Evolutionary conservation across 2,888 invertebrate species (phyloP).

Genomic region (Diarsia brunnea): DNA sequence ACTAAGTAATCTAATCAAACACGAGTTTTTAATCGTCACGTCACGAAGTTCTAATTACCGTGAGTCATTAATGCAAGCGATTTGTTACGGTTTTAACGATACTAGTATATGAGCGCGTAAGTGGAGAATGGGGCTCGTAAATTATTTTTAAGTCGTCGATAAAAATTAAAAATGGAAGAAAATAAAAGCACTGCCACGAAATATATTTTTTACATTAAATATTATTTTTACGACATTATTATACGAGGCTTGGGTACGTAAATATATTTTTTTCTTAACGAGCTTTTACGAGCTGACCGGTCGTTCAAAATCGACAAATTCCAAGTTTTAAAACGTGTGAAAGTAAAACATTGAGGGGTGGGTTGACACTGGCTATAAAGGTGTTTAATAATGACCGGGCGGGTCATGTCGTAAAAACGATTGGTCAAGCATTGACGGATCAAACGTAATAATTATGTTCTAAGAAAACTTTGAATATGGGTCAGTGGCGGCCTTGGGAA

Average conservation of each 20-base stretch:
- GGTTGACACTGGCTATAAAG: constrained; percentile 78
- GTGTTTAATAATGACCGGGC: constrained; percentile 78
- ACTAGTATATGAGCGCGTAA: constrained; percentile 51
- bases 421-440: constrained; percentile 88
- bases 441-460: constrained; percentile 80
- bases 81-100: constrained; percentile 69
- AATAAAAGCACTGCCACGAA: constrained; percentile 63
- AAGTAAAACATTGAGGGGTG: constrained; percentile 85
- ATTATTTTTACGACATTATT: constrained; percentile 88
- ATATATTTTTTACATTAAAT: constrained; percentile 76
- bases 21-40: constrained; percentile 68
- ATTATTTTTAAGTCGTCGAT: constrained; percentile 66
- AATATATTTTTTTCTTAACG: constrained; percentile 75
- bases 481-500: constrained; percentile 86
- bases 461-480: constrained; percentile 82
- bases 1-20: constrained; percentile 73
- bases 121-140: constrained; percentile 62
- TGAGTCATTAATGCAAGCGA: constrained; percentile 63
- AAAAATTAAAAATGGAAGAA: constrained; percentile 68
- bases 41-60: constrained; percentile 78
- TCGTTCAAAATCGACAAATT: constrained; percentile 83
- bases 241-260: constrained; percentile 78
- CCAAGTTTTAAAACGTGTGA: constrained; percentile 88
- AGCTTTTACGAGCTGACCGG: constrained; percentile 84
- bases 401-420: constrained; percentile 83